These are phyloP conservation scores for Margaritifera margaritifera DNA, from an alignment of 2,888 invertebrate genomes.

Conservation along the genomic window DNA sequence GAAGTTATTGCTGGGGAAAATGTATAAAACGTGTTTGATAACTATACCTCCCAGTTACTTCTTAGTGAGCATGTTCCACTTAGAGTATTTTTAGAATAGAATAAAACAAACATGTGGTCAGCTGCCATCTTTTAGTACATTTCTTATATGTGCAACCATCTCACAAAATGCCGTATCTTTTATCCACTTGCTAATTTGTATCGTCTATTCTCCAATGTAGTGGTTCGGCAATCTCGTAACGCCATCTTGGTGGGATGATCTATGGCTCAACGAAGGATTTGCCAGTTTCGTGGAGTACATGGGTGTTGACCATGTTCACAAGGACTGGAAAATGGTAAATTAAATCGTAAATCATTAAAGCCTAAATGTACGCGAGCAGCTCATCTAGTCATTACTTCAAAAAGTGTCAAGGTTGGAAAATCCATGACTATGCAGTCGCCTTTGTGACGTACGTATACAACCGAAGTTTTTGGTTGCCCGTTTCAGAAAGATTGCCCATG, in stretches of 20 bases:
- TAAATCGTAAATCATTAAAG: not conserved
- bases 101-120: not conserved
- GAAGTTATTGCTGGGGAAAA: no score
- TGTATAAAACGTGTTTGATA: no score
- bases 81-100: no score
- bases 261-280: slow-evolving; percentile 92
- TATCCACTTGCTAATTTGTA: not conserved
- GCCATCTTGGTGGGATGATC: slow-evolving; percentile 92
- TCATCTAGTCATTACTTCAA: no score
- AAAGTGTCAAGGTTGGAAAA: no score
- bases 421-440: no score
- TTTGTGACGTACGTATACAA: no score
- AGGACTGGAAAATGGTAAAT: slow-evolving; percentile 83
- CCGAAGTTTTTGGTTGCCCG: no score
- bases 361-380: no score
- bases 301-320: slow-evolving; percentile 81
- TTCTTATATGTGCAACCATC: not conserved
- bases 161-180: not conserved
- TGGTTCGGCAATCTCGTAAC: slow-evolving; percentile 81
- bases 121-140: not conserved
- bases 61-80: no score
- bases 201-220: slow-evolving; percentile 45
- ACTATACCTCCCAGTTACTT: no score
- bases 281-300: slow-evolving; percentile 85
- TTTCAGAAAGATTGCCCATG: no score